Evolutionary conservation across 2,797 vertebrate species (phyloP).

Genomic region (Urocyon cinereoargenteus): DNA sequence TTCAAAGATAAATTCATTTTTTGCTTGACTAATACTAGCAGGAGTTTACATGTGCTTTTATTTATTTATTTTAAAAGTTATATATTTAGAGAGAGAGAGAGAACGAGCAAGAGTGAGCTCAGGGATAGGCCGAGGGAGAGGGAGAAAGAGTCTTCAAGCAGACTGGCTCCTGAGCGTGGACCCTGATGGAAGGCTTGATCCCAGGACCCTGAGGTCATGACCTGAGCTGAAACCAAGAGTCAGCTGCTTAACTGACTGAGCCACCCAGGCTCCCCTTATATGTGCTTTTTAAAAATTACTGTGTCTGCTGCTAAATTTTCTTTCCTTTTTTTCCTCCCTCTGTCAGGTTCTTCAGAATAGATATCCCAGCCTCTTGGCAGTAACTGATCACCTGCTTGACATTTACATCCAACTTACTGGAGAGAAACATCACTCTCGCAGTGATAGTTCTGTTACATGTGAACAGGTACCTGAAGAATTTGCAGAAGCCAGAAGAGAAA

Average conservation of each 20-base stretch:
- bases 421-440: conserved; percentile 89
- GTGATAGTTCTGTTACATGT: conserved; percentile 40
- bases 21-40: not conserved
- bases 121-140: too few species aligned
- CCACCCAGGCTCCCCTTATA: not conserved
- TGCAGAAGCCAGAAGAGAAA: conserved; percentile 84
- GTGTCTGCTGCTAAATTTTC: not conserved
- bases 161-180: not conserved
- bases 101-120: too few species aligned
- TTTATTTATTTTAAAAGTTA: not conserved
- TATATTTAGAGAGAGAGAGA: not conserved
- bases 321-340: not conserved
- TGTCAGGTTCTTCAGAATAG: conserved; percentile 91
- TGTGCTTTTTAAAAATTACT: conserved; percentile 34
- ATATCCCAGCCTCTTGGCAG: conserved; percentile 90
- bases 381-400: conserved; percentile 93
- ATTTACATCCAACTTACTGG: conserved; percentile 95
- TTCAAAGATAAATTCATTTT: conserved; percentile 6
- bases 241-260: not conserved
- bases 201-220: not conserved
- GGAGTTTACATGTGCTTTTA: not conserved
- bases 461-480: conserved; percentile 58
- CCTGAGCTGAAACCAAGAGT: not conserved
- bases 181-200: not conserved
- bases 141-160: too few species aligned